Base-by-base conservation (phyloP, 2,888 invertebrate genomes). In the Iphiclides podalirius region DNA sequence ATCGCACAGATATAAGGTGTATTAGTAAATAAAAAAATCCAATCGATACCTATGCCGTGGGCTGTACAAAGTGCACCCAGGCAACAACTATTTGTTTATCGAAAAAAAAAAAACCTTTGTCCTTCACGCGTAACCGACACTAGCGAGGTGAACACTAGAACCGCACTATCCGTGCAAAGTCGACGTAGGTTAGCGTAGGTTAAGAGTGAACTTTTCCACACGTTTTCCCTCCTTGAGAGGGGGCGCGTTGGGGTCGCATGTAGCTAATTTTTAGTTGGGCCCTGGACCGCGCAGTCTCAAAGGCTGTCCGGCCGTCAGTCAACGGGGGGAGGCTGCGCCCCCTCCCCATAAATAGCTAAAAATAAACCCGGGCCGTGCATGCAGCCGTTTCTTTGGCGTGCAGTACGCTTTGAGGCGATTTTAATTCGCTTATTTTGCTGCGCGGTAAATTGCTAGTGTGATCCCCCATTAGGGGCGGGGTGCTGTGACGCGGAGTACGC, bases 371-470 rank as follows among this genome's bases (percentile, higher is more conserved):
- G 61, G 57, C 20, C 20, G 20, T 67, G 74, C 70, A 70, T 72
- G 76, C 75, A 69, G 66, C 64, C 75, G 75, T 76, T 83, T 83
- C 84, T 84, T 84, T 83, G 78, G n/a, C n/a, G n/a, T 75, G 68
- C 70, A 69, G 70, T 74, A 70, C 31, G 77, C 85, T 85, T 83
- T 83, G 84, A 83, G 78, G 76, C 72, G 74, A 78, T 80, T 85
- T 80, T 86, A 84, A 85, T 83, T 84, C 77, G 82, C 79, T 84
- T 85, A 83, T 82, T 77, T 75, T 69, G 77, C 75, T 73, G 64
- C 11, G 64, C 66, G 73, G 75, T 70, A 76, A 79, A 77, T 77
- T 72, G 77, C 75, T 72, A 74, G 75, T 77, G 72, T 73, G 75
- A 77, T 74, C 66, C 62, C 70, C 76, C 1, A 79, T 78, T 79